Evolutionary conservation across 2,797 vertebrate genomes (phyloP).

Genomic region (Aldrovandia affinis): DNA sequence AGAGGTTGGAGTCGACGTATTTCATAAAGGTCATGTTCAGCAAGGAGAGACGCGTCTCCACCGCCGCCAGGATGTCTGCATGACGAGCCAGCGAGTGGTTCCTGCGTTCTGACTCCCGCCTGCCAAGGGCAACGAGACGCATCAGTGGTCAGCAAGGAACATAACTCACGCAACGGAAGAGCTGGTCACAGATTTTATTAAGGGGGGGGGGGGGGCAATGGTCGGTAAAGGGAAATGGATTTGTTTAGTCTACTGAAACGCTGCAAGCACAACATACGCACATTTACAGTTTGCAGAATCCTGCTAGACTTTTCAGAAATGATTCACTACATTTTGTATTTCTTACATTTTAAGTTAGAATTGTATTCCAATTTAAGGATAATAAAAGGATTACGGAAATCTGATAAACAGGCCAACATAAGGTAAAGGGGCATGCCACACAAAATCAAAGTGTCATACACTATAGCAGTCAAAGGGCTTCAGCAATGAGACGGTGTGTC

Average conservation of each 20-base stretch:
- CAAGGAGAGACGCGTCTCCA: constrained; percentile 93
- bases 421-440: background rate
- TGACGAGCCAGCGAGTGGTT: constrained; percentile 97
- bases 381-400: background rate
- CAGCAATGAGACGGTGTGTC: background rate
- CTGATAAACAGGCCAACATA: background rate
- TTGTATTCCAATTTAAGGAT: background rate
- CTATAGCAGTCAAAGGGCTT: background rate
- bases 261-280: too few relatives aligned
- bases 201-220: too few relatives aligned
- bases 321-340: too few relatives aligned
- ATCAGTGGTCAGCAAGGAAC: background rate
- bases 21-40: constrained; percentile 99
- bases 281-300: background rate
- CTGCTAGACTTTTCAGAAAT: background rate
- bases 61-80: constrained; percentile 95
- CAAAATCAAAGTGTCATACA: background rate
- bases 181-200: background rate
- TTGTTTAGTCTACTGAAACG: background rate
- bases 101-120: constrained; percentile 93
- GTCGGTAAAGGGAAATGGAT: background rate
- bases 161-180: background rate
- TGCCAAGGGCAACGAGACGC: constrained; percentile 51
- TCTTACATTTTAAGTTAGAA: background rate
- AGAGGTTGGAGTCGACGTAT: constrained; percentile 97